Percentiles rank a stretch among this genome's conserved stretches.
Conservation (phyloP, 2,113 vertebrate genomes). For the Rattus rattus region DNA sequence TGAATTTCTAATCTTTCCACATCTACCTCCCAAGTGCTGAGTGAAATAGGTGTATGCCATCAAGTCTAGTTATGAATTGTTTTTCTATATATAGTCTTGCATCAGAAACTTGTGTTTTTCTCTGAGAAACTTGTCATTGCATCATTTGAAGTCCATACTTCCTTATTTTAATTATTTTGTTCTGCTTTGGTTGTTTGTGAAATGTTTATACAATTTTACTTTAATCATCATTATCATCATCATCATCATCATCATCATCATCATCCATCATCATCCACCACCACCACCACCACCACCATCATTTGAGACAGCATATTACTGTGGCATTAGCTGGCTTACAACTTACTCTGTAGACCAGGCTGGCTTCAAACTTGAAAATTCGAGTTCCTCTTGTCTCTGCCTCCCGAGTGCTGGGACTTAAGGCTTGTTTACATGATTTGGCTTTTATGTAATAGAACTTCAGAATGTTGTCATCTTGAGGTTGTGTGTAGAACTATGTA, state of each 20-base stretch:
- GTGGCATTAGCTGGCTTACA: background rate
- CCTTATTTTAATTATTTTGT: conserved; percentile 77
- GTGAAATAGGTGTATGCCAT: background rate
- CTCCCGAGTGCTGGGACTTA: background rate
- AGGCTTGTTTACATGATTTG: conserved; percentile 24
- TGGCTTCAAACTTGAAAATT: background rate
- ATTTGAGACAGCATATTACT: background rate
- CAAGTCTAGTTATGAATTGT: background rate
- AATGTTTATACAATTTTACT: conserved; percentile 56
- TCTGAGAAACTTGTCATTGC: conserved; percentile 55
- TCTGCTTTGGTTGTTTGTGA: conserved; percentile 68
- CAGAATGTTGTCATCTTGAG: conserved; percentile 53
- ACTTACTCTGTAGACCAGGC: background rate
- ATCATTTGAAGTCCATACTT: conserved; percentile 65
- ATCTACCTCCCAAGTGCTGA: background rate
- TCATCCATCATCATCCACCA: too few species aligned
- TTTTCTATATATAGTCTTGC: background rate
- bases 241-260: too few species aligned
- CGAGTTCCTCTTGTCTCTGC: background rate
- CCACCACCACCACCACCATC: too few species aligned
- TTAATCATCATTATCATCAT: background rate
- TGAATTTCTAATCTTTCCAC: background rate
- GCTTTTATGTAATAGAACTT: conserved; percentile 63
- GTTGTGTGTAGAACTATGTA: conserved; percentile 48
- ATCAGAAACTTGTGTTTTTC: conserved; percentile 42